Base-by-base conservation (phyloP, 2,113 vertebrate species). In the Cairina moschata region DNA sequence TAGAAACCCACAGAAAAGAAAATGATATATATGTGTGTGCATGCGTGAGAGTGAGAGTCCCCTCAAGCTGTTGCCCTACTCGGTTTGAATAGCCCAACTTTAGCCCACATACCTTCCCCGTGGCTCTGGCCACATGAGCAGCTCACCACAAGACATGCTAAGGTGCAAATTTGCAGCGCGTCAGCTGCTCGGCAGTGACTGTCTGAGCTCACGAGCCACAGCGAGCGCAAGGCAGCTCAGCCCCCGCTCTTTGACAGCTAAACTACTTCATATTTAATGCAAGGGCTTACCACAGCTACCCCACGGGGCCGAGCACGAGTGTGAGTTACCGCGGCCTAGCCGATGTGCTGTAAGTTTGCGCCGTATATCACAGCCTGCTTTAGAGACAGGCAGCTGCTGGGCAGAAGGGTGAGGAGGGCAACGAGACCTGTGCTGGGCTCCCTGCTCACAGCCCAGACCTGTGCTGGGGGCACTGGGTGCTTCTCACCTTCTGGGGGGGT, bases 381-480 rank as follows among this genome's bases (percentile, higher is more conserved):
- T 22, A 77, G 76, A 40, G 91, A n/a, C 28, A 69, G 44, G 26
- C 21, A 48, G 58, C 13, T 58, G 55, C 15, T 83, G 83, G 54
- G n/a, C 59, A 86, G 32, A 59, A 65, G 65, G 44, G n/a, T 17
- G 15, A 29, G 23, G 40, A 91, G n/a, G 38, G 20, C 21, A 87
- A 26, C 12, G 89, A 60, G 52, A 75, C 4, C 2, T 2, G 34
- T 13, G 58, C 55, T 48, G 38, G n/a, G 18, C 1, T 91, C 44
- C 28, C 34, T 48, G 8, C 31, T 74, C 36, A 4, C 29, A 69
- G 8, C 14, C 14, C n/a, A 60, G 15, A 11, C 52, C 46, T 46
- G 20, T 1, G 0, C 0, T 50, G 26, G 4, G 38, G 23, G 1
- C 21, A 83, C 16, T 0, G 0, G 7, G 13, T 48, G 38, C 11